Evolutionary conservation across 2,113 vertebrate genomes (phyloP).

Genomic region (Labeo catla): DNA sequence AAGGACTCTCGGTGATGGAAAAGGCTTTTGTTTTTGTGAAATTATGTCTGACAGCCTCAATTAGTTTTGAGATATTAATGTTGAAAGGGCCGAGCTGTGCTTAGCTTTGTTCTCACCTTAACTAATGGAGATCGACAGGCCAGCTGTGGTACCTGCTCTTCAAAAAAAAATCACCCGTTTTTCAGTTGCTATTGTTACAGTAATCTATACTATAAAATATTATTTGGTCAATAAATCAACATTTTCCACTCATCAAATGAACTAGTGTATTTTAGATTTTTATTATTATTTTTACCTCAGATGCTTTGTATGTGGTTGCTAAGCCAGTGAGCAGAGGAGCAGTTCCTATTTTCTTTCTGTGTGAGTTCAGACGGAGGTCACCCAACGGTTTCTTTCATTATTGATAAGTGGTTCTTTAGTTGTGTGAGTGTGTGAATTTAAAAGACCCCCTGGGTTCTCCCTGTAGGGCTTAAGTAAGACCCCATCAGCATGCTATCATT

Average conservation of each 20-base stretch:
- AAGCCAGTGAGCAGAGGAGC: neutral
- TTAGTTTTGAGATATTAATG: slow-evolving; percentile 35
- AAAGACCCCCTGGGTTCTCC: slow-evolving; percentile 26
- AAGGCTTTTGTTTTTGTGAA: slow-evolving; percentile 22
- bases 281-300: neutral
- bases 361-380: slow-evolving; percentile 41
- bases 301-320: slow-evolving; percentile 19
- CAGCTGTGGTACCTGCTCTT: slow-evolving; percentile 43
- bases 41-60: slow-evolving; percentile 46
- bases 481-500: neutral
- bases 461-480: slow-evolving; percentile 18
- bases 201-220: neutral
- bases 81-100: neutral
- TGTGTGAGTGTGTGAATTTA: slow-evolving; percentile 25
- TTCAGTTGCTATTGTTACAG: neutral
- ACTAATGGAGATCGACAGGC: slow-evolving; percentile 24
- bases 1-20: neutral
- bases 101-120: slow-evolving; percentile 22
- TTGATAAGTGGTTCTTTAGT: slow-evolving; percentile 20
- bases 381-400: slow-evolving; percentile 21
- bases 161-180: neutral
- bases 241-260: neutral
- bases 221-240: neutral
- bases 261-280: neutral
- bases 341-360: slow-evolving; percentile 17